phyloP scores from a whole-genome alignment of 2,888 invertebrate genomes.

The Philereme transversata region DNA sequence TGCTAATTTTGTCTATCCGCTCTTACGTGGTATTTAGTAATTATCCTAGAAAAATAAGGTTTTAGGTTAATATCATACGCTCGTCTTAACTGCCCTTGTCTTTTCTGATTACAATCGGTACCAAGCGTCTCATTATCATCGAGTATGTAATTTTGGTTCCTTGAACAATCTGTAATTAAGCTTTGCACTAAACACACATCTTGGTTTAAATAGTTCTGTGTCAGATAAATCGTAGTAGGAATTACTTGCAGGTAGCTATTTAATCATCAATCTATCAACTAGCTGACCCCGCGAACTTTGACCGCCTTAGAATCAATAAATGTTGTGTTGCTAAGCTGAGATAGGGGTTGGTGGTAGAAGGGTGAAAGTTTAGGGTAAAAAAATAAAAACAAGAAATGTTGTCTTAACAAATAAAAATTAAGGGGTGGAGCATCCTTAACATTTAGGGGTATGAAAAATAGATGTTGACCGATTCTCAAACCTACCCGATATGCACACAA shows the following conservation, averaged over 20 bases:
- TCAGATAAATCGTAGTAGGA: slow-evolving; percentile 7
- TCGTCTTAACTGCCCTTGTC: slow-evolving; percentile 31
- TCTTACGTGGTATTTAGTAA: neutral
- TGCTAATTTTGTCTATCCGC: neutral
- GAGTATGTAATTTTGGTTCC: slow-evolving; percentile 43
- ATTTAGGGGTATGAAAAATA: too few species aligned
- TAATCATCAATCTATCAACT: slow-evolving; percentile 2
- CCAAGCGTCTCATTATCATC: slow-evolving; percentile 38
- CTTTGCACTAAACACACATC: slow-evolving; percentile 11
- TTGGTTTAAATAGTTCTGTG: slow-evolving; percentile 17
- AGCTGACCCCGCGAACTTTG: too few species aligned
- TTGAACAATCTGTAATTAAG: slow-evolving; percentile 31
- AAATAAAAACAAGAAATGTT: too few species aligned
- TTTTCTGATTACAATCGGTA: slow-evolving; percentile 31
- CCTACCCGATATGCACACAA: too few species aligned
- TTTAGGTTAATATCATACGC: slow-evolving; percentile 21
- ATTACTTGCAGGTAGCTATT: slow-evolving; percentile 4
- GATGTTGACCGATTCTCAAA: too few species aligned
- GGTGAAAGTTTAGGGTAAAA: too few species aligned
- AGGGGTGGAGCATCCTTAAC: too few species aligned
- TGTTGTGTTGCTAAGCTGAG: too few species aligned
- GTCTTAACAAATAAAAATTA: too few species aligned
- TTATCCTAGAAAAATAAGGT: slow-evolving; percentile 20
- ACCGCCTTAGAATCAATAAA: too few species aligned
- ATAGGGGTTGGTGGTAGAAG: too few species aligned